phyloP scores from a whole-genome alignment of 1,140 invertebrate species.

The Macrotrachela quadricornifera region DNA sequence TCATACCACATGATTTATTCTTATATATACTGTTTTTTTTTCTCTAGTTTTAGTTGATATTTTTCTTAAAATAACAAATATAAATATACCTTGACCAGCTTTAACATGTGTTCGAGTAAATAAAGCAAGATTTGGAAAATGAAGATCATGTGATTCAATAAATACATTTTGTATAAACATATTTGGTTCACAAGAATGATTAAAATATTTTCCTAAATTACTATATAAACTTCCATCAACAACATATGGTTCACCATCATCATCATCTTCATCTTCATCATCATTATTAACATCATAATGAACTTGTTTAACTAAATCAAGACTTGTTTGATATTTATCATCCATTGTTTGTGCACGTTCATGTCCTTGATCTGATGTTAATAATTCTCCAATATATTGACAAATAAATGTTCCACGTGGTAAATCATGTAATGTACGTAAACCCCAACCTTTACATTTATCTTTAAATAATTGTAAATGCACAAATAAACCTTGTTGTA shows the following conservation, averaged over 20 bases:
- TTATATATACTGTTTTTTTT: too few relatives aligned
- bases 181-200: constrained; percentile 82
- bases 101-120: constrained; percentile 58
- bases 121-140: constrained; percentile 90
- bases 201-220: constrained; percentile 81
- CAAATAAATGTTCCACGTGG: constrained; percentile 77
- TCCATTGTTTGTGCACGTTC: constrained; percentile 52
- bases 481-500: constrained; percentile 24
- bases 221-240: constrained; percentile 35
- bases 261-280: too few relatives aligned
- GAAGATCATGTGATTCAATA: constrained; percentile 81
- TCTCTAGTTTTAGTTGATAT: too few relatives aligned
- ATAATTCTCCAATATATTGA: constrained; percentile 72
- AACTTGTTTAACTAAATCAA: constrained; percentile 65
- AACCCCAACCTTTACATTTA: constrained; percentile 70
- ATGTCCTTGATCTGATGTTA: constrained; percentile 35
- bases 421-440: constrained; percentile 76
- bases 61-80: too few relatives aligned
- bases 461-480: constrained; percentile 46
- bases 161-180: constrained; percentile 94
- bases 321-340: constrained; percentile 81
- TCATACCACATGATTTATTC: too few relatives aligned
- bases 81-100: constrained; percentile 45
- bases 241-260: too few relatives aligned
- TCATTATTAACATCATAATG: too few relatives aligned